Evolutionary conservation across 1,140 invertebrate species (phyloP).

Genomic region (Ostrea edulis): DNA sequence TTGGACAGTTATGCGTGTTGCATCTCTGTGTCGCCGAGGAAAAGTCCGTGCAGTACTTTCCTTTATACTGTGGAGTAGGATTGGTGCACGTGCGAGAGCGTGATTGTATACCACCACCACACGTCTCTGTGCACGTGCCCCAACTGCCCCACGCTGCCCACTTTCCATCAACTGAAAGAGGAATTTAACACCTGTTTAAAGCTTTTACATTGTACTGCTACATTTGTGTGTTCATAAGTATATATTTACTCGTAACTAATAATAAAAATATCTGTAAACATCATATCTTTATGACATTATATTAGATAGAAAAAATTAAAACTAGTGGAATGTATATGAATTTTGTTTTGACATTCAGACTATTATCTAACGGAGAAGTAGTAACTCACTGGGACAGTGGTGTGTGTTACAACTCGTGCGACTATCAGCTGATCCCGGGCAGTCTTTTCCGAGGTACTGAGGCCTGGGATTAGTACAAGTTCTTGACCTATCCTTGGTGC

Average conservation of each 20-base stretch:
- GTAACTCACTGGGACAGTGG: slow-evolving; percentile 40
- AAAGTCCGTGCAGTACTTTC: slow-evolving; percentile 2
- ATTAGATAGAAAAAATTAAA: no score
- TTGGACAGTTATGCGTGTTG: slow-evolving; percentile 43
- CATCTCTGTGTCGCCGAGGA: background rate
- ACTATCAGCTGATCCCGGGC: background rate
- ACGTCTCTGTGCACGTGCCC: background rate
- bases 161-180: background rate
- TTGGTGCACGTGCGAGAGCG: slow-evolving; percentile 54
- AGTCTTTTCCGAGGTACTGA: slow-evolving; percentile 50
- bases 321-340: no score
- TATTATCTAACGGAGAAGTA: no score
- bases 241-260: no score
- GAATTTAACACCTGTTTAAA: background rate
- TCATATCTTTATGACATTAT: no score
- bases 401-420: slow-evolving; percentile 31
- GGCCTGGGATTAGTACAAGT: slow-evolving; percentile 64
- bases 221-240: no score
- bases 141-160: background rate
- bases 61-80: slow-evolving; percentile 63
- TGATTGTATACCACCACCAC: background rate
- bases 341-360: background rate
- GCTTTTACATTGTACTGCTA: no score
- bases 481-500: slow-evolving; percentile 84
- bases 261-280: no score